phyloP scores from a whole-genome alignment of 1,140 invertebrate genomes.

The Scaptomyza hsui region DNA sequence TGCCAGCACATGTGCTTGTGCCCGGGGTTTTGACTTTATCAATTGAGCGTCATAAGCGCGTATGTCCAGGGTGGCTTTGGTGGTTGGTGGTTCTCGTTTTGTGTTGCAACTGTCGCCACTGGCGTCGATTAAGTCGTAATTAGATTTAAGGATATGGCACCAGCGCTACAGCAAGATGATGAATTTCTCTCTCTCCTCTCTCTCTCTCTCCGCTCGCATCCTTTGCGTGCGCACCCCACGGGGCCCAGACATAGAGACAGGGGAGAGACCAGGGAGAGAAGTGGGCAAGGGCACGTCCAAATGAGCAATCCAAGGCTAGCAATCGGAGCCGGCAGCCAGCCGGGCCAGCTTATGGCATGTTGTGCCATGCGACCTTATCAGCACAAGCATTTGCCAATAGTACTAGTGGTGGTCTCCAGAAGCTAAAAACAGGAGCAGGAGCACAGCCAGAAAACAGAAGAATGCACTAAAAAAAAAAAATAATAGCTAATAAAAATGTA shows the following conservation, averaged over 20 bases:
- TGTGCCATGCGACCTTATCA: constrained; percentile 79
- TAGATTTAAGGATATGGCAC: constrained; percentile 84
- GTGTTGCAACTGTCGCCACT: constrained; percentile 79
- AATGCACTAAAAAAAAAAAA: background rate
- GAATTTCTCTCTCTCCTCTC: constrained; percentile 66
- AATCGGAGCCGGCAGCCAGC: constrained; percentile 45
- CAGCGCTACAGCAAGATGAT: constrained; percentile 81
- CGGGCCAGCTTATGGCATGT: constrained; percentile 77
- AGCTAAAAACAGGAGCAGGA: constrained; percentile 3
- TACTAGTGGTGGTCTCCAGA: constrained; percentile 13
- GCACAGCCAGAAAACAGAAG: background rate
- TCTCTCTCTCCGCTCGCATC: constrained; percentile 13
- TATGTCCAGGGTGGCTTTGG: constrained; percentile 41
- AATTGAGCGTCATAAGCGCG: constrained; percentile 81
- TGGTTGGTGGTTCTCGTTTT: constrained; percentile 58
- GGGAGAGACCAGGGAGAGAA: background rate
- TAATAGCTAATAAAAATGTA: too few species aligned
- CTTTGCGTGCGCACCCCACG: constrained; percentile 59
- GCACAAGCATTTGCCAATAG: constrained; percentile 35
- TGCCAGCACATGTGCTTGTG: constrained; percentile 62
- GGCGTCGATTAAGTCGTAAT: constrained; percentile 84
- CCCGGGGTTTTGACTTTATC: constrained; percentile 73
- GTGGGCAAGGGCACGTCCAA: constrained; percentile 41
- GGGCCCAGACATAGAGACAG: constrained; percentile 17
- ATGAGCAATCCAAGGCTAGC: constrained; percentile 65